A percentile compares a stretch with the other conserved stretches of the same genome.
These are phyloP conservation scores for Lasioglossum marginatum DNA, from an alignment of 2,888 invertebrate species.

Conservation along the genomic window DNA sequence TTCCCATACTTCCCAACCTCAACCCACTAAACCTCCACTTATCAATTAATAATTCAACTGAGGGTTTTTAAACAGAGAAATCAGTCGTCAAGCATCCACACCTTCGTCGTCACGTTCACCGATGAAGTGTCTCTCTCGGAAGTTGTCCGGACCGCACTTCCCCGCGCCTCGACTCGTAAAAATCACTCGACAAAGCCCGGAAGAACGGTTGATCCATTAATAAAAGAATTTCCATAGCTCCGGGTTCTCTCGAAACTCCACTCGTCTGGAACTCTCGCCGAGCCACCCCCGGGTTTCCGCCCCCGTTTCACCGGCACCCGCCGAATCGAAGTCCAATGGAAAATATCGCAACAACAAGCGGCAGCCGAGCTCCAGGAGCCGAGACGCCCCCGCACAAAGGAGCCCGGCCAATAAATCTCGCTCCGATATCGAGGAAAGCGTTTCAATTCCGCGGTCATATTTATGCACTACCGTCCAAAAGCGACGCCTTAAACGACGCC, in stretches of 20 bases:
- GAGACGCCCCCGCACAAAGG: slow-evolving; percentile 30
- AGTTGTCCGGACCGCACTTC: not conserved
- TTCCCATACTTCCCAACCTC: not conserved
- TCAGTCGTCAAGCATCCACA: not conserved
- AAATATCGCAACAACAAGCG: slow-evolving; percentile 37
- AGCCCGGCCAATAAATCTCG: slow-evolving; percentile 46
- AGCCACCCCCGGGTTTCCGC: not conserved
- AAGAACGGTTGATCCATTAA: slow-evolving; percentile 30
- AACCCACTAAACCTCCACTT: not conserved
- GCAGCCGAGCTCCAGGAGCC: not conserved
- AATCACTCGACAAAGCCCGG: slow-evolving; percentile 6
- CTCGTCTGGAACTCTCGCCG: slow-evolving; percentile 6
- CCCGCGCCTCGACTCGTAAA: not conserved
- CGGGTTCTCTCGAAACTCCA: not conserved
- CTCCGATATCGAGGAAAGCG: slow-evolving; percentile 25
- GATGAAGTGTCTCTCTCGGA: not conserved
- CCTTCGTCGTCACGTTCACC: not conserved
- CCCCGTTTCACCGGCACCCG: not conserved
- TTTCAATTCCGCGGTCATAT: slow-evolving; percentile 44
- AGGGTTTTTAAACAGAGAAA: not conserved
- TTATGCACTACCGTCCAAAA: slow-evolving; percentile 34
- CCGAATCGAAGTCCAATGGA: not conserved
- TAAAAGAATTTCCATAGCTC: slow-evolving; percentile 28
- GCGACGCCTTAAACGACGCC: slow-evolving; percentile 16
- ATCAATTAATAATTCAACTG: not conserved